Evolutionary conservation across 2,888 invertebrate species (phyloP), one percentile per base, ranked within the genome.

Genomic region (Drepanosiphum platanoidis): DNA sequence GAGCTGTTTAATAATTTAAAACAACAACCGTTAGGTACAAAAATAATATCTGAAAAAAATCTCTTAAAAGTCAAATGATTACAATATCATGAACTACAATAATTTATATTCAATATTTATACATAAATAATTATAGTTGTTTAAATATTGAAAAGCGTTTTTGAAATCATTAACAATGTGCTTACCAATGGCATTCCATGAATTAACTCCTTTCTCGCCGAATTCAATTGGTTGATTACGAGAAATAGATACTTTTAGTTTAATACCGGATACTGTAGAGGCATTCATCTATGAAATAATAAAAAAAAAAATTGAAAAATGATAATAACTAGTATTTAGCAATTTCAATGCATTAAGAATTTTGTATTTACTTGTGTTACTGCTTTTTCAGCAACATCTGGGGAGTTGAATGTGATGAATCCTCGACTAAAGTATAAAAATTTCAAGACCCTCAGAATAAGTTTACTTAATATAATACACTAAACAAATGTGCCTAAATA

Each of bases 331-430:
- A n/a, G n/a, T n/a, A n/a, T n/a, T n/a, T n/a, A n/a, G n/a, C n/a
- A n/a, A n/a, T n/a, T n/a, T n/a, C n/a, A n/a, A n/a, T n/a, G n/a
- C n/a, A n/a, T n/a, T n/a, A n/a, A 36, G 0, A 32, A 36, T 71
- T 68, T n/a, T 72, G 15, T 74, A 74, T 79, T 87, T 87, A 89
- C 88, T 87, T 96, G 95, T 52, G 93, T 92, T 87, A 97, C 95
- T 0, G 97, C 97, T 87, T 94, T 92, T 86, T 95, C 94, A 3
- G 97, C 95, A 74, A 94, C 93, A 88, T 97, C 97, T 22, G 95
- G 92, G 88, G 95, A 96, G 87, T 97, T 96, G 90, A 97, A 98
- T 3, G 97, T 96, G 27, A 98, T 92, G 91, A 96, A 97, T 13
- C 96, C 97, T 88, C 94, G 94, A 89, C 96, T 96, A 90, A 86